These are phyloP conservation scores for Crypturellus undulatus DNA, from an alignment of 2,113 vertebrate species.

Conservation along the genomic window DNA sequence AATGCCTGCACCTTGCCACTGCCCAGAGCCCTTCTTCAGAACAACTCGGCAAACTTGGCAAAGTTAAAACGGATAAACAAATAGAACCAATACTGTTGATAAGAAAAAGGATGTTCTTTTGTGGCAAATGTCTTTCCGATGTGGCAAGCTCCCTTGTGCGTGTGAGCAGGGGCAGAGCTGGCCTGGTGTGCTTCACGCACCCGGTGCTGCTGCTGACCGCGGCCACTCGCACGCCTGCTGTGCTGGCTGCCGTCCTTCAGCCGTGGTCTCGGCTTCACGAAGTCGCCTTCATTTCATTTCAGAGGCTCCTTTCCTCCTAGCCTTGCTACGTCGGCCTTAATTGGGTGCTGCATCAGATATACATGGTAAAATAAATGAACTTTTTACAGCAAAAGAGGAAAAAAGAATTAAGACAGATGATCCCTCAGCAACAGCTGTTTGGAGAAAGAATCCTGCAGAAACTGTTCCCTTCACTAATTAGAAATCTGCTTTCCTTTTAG, in stretches of 20 bases:
- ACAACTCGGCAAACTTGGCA: not conserved
- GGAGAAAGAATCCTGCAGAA: slow-evolving; percentile 50
- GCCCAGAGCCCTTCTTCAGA: not conserved
- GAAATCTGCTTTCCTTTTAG: slow-evolving; percentile 73
- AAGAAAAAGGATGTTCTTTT: not conserved
- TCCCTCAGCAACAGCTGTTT: slow-evolving; percentile 45
- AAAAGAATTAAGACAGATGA: slow-evolving; percentile 32
- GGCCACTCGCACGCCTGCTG: not conserved
- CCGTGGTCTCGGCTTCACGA: not conserved
- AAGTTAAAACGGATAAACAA: not conserved
- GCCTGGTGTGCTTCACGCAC: not conserved
- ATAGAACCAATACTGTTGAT: not conserved
- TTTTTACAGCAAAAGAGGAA: slow-evolving; percentile 39
- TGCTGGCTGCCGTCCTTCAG: not conserved
- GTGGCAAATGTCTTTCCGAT: not conserved
- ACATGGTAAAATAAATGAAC: slow-evolving; percentile 43
- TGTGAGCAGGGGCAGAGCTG: not conserved
- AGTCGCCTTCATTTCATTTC: rapidly evolving
- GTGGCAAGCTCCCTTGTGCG: not conserved
- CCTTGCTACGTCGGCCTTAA: slow-evolving; percentile 47
- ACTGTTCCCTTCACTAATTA: slow-evolving; percentile 66
- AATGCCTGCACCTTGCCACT: not conserved
- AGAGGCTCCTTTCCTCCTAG: not conserved
- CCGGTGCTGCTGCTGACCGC: not conserved
- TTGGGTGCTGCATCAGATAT: not conserved